Percentiles rank a stretch among this genome's conserved stretches.
phyloP scores from a whole-genome alignment of 2,797 vertebrate species.

The Danio choprae region DNA sequence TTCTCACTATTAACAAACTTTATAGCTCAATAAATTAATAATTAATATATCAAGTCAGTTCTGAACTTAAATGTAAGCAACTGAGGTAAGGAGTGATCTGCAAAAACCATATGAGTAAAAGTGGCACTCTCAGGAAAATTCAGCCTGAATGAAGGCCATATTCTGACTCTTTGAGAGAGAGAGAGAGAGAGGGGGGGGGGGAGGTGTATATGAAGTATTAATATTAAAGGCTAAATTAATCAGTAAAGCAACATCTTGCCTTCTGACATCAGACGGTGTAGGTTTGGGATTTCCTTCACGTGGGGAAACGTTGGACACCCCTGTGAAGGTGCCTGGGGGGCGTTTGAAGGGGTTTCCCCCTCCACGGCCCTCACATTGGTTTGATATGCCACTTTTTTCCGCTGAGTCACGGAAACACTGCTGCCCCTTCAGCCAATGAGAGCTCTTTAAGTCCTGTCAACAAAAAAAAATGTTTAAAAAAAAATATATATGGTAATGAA shows the following conservation, averaged over 20 bases:
- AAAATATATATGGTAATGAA: too few relatives aligned
- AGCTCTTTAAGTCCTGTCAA: neutral
- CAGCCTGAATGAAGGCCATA: neutral
- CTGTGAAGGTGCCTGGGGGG: neutral
- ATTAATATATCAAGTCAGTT: neutral
- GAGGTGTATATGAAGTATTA: neutral
- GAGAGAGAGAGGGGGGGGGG: neutral
- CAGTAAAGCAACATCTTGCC: slow-evolving; percentile 62
- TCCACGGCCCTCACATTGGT: slow-evolving; percentile 38
- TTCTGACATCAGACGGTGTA: slow-evolving; percentile 71
- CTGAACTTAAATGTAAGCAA: slow-evolving; percentile 1
- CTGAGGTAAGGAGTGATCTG: neutral
- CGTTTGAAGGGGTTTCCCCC: slow-evolving; percentile 39
- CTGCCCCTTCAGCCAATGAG: neutral
- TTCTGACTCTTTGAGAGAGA: neutral
- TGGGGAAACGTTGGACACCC: neutral
- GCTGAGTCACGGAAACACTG: slow-evolving; percentile 48
- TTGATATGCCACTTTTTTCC: slow-evolving; percentile 52
- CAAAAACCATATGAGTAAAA: neutral
- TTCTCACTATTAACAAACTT: too few relatives aligned
- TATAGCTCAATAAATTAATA: too few relatives aligned
- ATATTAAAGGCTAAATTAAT: slow-evolving; percentile 50
- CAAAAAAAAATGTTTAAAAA: too few relatives aligned
- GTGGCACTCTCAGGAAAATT: slow-evolving; percentile 61
- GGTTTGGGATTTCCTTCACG: slow-evolving; percentile 72